phyloP scores from a whole-genome alignment of 2,113 vertebrate genomes.

The Phoenicopterus ruber region DNA sequence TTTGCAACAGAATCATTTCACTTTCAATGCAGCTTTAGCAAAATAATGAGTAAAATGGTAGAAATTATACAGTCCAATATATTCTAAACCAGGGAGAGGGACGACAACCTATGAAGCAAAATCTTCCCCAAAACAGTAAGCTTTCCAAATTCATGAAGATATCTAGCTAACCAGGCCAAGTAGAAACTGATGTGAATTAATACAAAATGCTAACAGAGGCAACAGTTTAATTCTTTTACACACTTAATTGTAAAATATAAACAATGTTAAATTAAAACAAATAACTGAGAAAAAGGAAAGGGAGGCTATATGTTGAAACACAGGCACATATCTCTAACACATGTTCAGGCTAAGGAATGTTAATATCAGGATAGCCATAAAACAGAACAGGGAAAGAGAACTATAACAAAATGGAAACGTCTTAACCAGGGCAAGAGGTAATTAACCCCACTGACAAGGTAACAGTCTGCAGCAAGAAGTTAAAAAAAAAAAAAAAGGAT shows the following conservation, averaged over 20 bases:
- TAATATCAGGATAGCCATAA: neutral
- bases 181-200: neutral
- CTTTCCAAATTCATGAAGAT: neutral
- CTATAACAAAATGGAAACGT: neutral
- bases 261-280: neutral
- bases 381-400: neutral
- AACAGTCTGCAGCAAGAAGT: neutral
- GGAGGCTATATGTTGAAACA: neutral
- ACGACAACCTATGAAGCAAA: neutral
- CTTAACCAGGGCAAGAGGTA: neutral
- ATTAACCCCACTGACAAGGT: neutral
- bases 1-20: neutral
- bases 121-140: neutral
- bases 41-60: neutral
- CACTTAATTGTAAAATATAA: neutral
- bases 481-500: neutral
- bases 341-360: neutral
- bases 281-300: neutral
- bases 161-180: neutral
- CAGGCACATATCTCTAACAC: rapidly evolving
- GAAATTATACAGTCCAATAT: neutral
- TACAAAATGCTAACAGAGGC: neutral
- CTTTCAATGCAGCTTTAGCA: neutral
- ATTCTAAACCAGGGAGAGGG: neutral
- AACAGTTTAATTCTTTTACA: neutral